A percentile compares a stretch with the other conserved stretches of the same genome.
Evolutionary conservation across 2,888 invertebrate species (phyloP).

Genomic region (Macrophya alboannulata): DNA sequence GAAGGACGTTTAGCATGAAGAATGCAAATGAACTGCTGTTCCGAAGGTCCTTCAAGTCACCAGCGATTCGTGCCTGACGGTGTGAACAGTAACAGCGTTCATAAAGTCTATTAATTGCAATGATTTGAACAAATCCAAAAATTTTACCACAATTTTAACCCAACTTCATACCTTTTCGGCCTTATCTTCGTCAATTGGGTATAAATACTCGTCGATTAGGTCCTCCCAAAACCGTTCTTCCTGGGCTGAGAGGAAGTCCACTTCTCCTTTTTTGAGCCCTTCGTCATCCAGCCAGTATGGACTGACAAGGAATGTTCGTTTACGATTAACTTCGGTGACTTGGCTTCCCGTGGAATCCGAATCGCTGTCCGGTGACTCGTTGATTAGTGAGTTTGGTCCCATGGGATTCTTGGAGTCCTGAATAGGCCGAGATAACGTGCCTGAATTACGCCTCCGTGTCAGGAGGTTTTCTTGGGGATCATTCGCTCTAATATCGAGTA

Average conservation of each 20-base stretch:
- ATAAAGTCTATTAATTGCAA: background rate
- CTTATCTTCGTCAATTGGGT: constrained; percentile 87
- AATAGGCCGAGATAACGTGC: constrained; percentile 67
- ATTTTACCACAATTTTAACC: background rate
- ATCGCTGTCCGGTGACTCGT: constrained; percentile 69
- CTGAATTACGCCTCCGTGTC: constrained; percentile 63
- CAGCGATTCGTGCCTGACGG: constrained; percentile 77
- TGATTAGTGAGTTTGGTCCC: constrained; percentile 62
- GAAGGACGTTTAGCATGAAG: constrained; percentile 86
- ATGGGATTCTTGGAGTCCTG: background rate
- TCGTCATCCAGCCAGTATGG: constrained; percentile 88
- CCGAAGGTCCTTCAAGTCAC: constrained; percentile 81
- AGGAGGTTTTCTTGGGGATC: background rate
- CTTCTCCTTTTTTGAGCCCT: constrained; percentile 84
- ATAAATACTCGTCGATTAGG: constrained; percentile 88
- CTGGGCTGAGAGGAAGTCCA: constrained; percentile 84
- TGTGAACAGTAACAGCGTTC: background rate
- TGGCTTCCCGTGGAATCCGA: constrained; percentile 66
- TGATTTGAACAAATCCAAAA: too few relatives aligned
- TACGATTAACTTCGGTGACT: constrained; percentile 30
- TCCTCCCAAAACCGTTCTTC: constrained; percentile 91
- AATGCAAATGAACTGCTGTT: constrained; percentile 83
- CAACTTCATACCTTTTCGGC: constrained; percentile 81
- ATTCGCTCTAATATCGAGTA: background rate
- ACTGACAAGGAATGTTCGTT: constrained; percentile 82